Percentiles rank a stretch among this genome's conserved stretches.
These are phyloP conservation scores for Phrynocephalus versicolor DNA, from an alignment of 2,113 vertebrate species.

Conservation along the genomic window DNA sequence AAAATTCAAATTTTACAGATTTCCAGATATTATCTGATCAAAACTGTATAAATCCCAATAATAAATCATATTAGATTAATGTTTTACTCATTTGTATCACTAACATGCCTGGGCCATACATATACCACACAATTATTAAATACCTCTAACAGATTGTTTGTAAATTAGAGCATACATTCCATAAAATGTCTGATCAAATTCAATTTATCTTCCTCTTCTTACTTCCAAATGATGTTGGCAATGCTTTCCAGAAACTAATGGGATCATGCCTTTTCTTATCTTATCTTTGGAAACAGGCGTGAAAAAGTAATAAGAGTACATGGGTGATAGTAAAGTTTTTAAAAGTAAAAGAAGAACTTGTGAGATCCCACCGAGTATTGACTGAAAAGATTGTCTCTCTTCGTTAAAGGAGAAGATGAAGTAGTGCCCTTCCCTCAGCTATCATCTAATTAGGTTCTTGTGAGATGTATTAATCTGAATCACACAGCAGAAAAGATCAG, in stretches of 20 bases:
- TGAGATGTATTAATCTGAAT: rapidly evolving
- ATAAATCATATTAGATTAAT: too few species aligned
- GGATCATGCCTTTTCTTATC: neutral
- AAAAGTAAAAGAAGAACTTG: neutral
- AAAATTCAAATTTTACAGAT: too few species aligned
- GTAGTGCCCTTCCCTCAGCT: neutral
- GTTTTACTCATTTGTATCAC: neutral
- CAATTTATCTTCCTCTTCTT: neutral
- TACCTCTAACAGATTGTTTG: neutral
- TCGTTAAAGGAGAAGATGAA: neutral
- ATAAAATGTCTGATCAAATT: neutral
- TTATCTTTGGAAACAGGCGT: neutral
- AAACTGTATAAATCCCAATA: too few species aligned
- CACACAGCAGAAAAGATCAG: rapidly evolving
- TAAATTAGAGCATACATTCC: neutral
- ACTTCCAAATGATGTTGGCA: constrained; percentile 10
- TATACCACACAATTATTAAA: neutral
- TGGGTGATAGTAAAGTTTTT: neutral
- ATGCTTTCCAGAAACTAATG: neutral
- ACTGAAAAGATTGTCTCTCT: neutral
- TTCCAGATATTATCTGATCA: too few species aligned
- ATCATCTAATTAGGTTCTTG: neutral
- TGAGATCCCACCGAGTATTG: rapidly evolving
- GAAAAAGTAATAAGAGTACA: constrained; percentile 16
- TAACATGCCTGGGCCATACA: neutral